Evolutionary conservation across 37 sponge, comb jelly and placozoan genomes (phyloP).

Genomic region (Axinella damicornis): DNA sequence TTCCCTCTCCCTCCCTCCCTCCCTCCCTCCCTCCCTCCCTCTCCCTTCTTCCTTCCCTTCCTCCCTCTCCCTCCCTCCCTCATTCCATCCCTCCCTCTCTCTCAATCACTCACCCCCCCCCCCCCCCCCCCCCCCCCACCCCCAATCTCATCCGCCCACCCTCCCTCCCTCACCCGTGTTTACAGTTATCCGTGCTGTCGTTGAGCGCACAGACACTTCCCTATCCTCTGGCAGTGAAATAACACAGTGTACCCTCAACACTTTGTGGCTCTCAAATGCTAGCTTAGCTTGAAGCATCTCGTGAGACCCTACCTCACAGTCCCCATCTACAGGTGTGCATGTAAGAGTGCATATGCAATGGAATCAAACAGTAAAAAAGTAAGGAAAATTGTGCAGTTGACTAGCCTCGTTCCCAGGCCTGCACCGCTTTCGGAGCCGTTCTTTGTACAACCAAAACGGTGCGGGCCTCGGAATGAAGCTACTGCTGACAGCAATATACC

Average conservation of each 20-base stretch:
- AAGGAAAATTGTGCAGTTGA: too few species aligned
- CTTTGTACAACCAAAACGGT: too few species aligned
- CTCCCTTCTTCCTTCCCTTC: not conserved
- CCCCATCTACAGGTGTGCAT: too few species aligned
- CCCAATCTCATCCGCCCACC: not conserved
- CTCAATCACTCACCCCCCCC: not conserved
- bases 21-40: constrained; percentile 5
- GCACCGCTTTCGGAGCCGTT: too few species aligned
- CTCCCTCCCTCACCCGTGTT: not conserved
- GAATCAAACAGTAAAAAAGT: too few species aligned
- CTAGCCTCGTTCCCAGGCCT: too few species aligned
- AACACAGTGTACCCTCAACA: not conserved
- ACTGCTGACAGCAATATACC: too few species aligned
- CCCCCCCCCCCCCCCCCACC: not conserved
- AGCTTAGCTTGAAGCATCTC: too few species aligned
- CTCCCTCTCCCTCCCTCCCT: not conserved
- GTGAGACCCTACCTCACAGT: too few species aligned
- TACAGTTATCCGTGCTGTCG: not conserved
- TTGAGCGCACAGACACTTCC: not conserved
- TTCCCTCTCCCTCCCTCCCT: not conserved
- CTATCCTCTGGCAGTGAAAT: not conserved
- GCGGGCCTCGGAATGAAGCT: too few species aligned
- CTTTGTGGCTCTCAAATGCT: not conserved
- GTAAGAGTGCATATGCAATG: too few species aligned
- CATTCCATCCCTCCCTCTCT: not conserved